Percentiles rank a stretch among this genome's conserved stretches.
Conservation (phyloP, 2,113 vertebrate species). For the Grammomys dolichurus region DNA sequence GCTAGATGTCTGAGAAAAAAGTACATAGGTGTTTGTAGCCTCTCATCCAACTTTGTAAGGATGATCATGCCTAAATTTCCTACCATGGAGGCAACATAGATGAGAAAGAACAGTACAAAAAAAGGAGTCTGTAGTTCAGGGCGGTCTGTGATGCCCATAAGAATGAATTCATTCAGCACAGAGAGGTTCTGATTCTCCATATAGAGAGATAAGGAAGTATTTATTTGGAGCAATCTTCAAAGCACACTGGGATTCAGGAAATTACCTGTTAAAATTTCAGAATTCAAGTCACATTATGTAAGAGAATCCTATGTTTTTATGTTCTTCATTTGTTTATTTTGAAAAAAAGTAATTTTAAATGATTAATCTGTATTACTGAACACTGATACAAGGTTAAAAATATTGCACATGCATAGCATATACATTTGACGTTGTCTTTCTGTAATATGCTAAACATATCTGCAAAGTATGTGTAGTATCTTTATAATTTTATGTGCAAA, state of each 20-base stretch:
- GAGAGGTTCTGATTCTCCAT: slow-evolving; percentile 49
- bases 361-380: not conserved
- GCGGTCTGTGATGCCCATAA: slow-evolving; percentile 49
- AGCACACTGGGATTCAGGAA: not conserved
- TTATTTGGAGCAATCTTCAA: not conserved
- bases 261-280: not conserved
- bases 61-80: slow-evolving; percentile 68
- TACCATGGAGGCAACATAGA: slow-evolving; percentile 11
- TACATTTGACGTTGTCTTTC: not conserved
- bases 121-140: slow-evolving; percentile 32
- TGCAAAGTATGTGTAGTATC: not conserved
- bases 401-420: not conserved
- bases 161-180: slow-evolving; percentile 15
- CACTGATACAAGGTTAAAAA: not conserved
- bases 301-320: not conserved
- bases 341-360: not conserved
- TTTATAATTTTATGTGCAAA: not conserved
- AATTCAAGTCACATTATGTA: not conserved
- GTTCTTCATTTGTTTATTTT: not conserved
- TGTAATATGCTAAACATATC: not conserved
- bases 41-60: slow-evolving; percentile 52
- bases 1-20: slow-evolving; percentile 50
- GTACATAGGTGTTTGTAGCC: slow-evolving; percentile 43
- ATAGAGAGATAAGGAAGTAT: not conserved
- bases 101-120: slow-evolving; percentile 54